A percentile compares a stretch with the other conserved stretches of the same genome.
phyloP scores from a whole-genome alignment of 2,888 invertebrate genomes.

The Melangyna quadrimaculata region DNA sequence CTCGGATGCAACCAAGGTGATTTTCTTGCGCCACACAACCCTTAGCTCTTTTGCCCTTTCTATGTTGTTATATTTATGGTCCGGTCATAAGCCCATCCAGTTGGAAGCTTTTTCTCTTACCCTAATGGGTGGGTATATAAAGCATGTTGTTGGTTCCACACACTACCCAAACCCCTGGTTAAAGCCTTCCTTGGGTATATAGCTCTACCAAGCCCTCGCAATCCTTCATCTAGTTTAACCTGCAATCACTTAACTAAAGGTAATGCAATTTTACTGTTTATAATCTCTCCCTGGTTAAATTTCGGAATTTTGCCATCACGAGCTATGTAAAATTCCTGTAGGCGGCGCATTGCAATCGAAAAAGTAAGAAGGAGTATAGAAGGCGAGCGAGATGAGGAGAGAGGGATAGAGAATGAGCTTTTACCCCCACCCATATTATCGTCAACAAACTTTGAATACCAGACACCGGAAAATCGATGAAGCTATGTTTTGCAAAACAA shows the following conservation, averaged over 20 bases:
- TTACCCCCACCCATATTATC: conserved; percentile 1
- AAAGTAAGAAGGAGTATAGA: not conserved
- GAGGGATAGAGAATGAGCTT: conserved; percentile 22
- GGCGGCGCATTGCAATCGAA: not conserved
- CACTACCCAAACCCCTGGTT: not conserved
- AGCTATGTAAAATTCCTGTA: conserved; percentile 35
- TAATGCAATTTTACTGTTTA: conserved; percentile 21
- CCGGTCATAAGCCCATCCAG: not conserved
- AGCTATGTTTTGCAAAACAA: conserved; percentile 26
- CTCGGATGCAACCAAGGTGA: conserved; percentile 44
- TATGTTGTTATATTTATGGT: not conserved
- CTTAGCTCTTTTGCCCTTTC: conserved; percentile 16
- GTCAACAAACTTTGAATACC: conserved; percentile 33
- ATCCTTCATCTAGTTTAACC: not conserved
- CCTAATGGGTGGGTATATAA: not conserved
- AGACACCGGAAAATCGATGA: conserved; percentile 69
- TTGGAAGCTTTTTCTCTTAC: not conserved
- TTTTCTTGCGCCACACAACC: conserved; percentile 12
- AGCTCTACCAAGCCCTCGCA: not conserved
- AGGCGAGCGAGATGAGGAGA: not conserved
- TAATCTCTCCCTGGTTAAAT: conserved; percentile 39
- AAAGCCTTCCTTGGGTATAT: not conserved
- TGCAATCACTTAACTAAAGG: not conserved
- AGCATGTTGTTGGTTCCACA: not conserved
- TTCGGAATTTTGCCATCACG: conserved; percentile 12